phyloP scores from a whole-genome alignment of 2,113 vertebrate species.

The Fulmarus glacialis region DNA sequence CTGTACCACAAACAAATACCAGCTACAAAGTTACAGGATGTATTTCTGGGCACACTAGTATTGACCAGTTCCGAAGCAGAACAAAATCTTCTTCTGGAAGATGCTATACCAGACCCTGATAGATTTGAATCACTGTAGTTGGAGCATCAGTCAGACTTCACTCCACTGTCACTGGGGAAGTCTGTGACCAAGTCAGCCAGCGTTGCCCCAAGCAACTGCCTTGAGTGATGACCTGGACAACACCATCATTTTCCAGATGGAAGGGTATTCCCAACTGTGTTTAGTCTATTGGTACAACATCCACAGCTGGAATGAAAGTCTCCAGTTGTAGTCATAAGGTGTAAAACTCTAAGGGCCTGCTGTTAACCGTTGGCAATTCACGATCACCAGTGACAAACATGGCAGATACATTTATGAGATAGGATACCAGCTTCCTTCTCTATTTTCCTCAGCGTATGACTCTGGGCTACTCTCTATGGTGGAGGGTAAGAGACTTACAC shows the following conservation, averaged over 20 bases:
- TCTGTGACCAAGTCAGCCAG: not conserved
- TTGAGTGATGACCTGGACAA: not conserved
- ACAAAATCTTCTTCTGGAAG: not conserved
- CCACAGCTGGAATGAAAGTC: not conserved
- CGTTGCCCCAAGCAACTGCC: not conserved
- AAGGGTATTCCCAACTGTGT: not conserved
- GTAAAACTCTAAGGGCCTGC: not conserved
- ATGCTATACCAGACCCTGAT: not conserved
- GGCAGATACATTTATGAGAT: not conserved
- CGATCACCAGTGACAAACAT: not conserved
- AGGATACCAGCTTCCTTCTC: not conserved
- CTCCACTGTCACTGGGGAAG: not conserved
- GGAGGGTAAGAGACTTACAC: not conserved
- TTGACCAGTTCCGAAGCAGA: not conserved
- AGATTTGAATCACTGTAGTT: not conserved
- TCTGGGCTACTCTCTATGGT: not conserved
- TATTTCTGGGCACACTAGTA: not conserved
- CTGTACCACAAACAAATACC: not conserved
- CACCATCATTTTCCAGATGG: not conserved
- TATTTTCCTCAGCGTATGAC: not conserved
- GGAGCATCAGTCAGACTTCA: not conserved
- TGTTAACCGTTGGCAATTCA: no score
- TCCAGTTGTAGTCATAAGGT: not conserved
- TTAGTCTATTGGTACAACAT: not conserved
- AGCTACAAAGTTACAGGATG: not conserved